Conservation (phyloP, 2,797 vertebrate species). For the Coregonus ussuriensis region DNA sequence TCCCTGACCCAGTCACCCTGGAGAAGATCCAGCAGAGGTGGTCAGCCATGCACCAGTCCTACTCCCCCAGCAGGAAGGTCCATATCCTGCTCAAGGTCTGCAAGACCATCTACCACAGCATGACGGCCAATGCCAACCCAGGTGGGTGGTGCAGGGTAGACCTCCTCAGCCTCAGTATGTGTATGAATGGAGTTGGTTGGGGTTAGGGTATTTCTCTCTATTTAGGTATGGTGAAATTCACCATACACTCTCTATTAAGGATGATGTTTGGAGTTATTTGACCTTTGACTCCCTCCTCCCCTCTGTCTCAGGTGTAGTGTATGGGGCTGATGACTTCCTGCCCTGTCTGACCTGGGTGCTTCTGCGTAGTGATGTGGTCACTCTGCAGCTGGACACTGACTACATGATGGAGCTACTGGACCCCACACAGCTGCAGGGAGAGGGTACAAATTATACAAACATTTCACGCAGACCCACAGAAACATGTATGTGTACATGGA, state of each 20-base stretch:
- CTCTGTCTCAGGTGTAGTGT: constrained; percentile 1
- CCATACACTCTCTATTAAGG: background rate
- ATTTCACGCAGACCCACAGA: constrained; percentile 7
- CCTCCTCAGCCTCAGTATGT: background rate
- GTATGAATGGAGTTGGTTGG: background rate
- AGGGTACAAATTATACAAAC: constrained; percentile 69
- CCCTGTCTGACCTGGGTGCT: constrained; percentile 87
- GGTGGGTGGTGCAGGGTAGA: constrained; percentile 51
- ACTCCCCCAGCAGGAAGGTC: constrained; percentile 86
- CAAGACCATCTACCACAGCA: constrained; percentile 84
- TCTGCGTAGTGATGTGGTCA: constrained; percentile 77
- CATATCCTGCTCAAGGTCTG: constrained; percentile 83
- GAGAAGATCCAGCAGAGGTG: constrained; percentile 81
- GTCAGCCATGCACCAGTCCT: constrained; percentile 76
- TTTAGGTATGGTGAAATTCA: background rate
- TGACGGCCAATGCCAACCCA: constrained; percentile 72
- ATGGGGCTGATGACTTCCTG: constrained; percentile 88
- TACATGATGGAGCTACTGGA: constrained; percentile 93
- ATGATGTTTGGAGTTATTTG: background rate
- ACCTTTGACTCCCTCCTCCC: background rate
- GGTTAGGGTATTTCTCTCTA: background rate
- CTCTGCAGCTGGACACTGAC: constrained; percentile 85
- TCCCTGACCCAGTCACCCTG: constrained; percentile 72
- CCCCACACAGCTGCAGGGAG: constrained; percentile 84
- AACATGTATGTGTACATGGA: background rate